phyloP scores from a whole-genome alignment of 2,888 invertebrate genomes.

The Hylaea fasciaria region DNA sequence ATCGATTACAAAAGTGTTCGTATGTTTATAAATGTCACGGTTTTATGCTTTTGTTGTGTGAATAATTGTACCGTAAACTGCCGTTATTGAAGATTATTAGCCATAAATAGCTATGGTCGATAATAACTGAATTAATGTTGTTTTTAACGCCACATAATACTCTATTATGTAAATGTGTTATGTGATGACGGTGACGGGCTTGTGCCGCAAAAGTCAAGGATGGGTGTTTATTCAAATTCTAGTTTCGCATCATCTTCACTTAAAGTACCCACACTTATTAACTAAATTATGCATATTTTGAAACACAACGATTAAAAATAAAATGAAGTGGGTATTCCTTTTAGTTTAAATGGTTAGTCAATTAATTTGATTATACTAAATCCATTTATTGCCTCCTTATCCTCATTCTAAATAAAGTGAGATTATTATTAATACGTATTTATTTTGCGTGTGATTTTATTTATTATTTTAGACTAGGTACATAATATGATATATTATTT shows the following conservation, averaged over 20 bases:
- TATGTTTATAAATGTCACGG: slow-evolving; percentile 73
- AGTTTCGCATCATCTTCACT: slow-evolving; percentile 7
- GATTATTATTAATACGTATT: too few species aligned
- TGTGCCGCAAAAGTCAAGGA: slow-evolving; percentile 28
- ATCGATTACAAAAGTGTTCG: slow-evolving; percentile 63
- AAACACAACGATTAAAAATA: not conserved
- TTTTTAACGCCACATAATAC: slow-evolving; percentile 20
- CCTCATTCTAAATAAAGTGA: not conserved
- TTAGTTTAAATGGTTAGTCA: too few species aligned
- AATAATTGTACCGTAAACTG: slow-evolving; percentile 52
- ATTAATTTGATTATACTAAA: not conserved
- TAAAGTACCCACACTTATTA: not conserved
- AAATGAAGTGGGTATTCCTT: not conserved
- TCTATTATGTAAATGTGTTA: slow-evolving; percentile 8
- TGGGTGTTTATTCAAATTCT: slow-evolving; percentile 17
- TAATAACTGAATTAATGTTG: slow-evolving; percentile 22
- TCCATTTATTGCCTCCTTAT: not conserved
- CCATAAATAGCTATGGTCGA: slow-evolving; percentile 19
- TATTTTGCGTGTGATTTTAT: too few species aligned
- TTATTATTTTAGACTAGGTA: too few species aligned
- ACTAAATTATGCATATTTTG: not conserved
- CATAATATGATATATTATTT: too few species aligned
- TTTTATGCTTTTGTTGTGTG: slow-evolving; percentile 60
- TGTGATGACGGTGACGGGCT: slow-evolving; percentile 6
- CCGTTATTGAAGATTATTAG: slow-evolving; percentile 29